Base-by-base conservation (phyloP, 2,113 vertebrate genomes). In the Melanotaenia duboulayi region DNA sequence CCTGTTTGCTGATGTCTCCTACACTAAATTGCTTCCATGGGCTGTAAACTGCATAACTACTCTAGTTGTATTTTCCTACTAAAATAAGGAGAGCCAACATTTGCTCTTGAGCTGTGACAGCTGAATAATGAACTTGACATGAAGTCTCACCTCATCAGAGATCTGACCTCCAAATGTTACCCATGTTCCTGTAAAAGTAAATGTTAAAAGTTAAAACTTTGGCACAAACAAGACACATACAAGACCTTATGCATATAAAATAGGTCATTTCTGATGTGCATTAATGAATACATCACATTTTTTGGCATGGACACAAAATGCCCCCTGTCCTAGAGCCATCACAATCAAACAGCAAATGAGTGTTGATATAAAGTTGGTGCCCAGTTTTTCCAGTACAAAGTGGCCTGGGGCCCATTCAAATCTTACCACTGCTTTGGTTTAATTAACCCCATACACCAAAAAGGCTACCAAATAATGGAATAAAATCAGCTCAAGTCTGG, bases 121-220 rank as follows among this genome's bases (percentile, higher is more conserved):
- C 24, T 59, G 57, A 62, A 42, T 23, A 23, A 85, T 71, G 24
- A 54, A 83, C 39, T 48, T 54, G 60, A 83, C 61, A 39, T 42
- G 1, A 72, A 11, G 22, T 83, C 95, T 95, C 90, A 99, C 98
- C 95, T 99, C 98, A 2, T 99, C 98, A 78, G 96, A 97, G 92
- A 99, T 96, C 65, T 99, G 98, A 63, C 97, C 96, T 90, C 98
- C 98, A 69, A 99, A 99, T 73, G 97, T 99, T 64, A 99, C 96
- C 98, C 98, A 99, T 0, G 98, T 99, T 86, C 98, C 98, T 99
- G 77, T 78, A 82, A 91, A 82, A 80, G 80, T 73, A 61, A 82
- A 92, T 14, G 74, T 75, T 44, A 74, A 39, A 69, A 49, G 54
- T 84, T 28, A 78, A 65, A 37, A 46, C 25, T 74, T 61, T 69